Evolutionary conservation across 2,888 invertebrate genomes (phyloP), one percentile per base, ranked within the genome.

Genomic region (Mamestra brassicae): DNA sequence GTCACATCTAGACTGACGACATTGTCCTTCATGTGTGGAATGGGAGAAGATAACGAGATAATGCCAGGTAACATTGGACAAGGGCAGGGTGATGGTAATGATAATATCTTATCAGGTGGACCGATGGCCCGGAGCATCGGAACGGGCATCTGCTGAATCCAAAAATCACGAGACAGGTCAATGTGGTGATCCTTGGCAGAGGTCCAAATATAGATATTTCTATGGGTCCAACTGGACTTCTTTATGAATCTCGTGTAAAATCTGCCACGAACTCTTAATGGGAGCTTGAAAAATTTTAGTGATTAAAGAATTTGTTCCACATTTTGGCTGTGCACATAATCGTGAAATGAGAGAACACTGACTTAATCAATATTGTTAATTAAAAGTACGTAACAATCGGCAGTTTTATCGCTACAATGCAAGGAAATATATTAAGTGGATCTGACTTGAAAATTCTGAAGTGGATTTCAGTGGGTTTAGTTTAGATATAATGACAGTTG

Each of bases 321-420:
- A 45, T 13, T 54, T n/a, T 66, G 34, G 26, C 8, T 54, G 10
- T 67, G 17, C 42, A 42, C 13, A 66, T 34, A 34, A 8, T 34
- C 26, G 63, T 67, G 34, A 54, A 42, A 15, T 50, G n/a, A n/a
- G 1, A 50, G 58, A 50, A n/a, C 36, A 60, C n/a, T 8, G 17
- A 36, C 36, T 54, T 6, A 75, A 58, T 66, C 61, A 74, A 60
- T 54, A 61, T 60, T 63, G 57, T 54, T 75, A 70, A 68, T 63
- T 63, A 78, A 77, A 77, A 54, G 17, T 52, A 34, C 42, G 17
- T 17, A 60, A 47, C 34, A 17, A 78, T 72, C 65, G 65, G 6
- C 55, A 50, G 52, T 71, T 60, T 78, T 78, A 78, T 79, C 15
- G 73, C 66, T 66, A 15, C 17, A 71, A 26, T 64, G 6, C 54